A percentile compares a stretch with the other conserved stretches of the same genome.
Conservation (phyloP, 2,797 vertebrate genomes). For the Sebastes kiyomatsui region DNA sequence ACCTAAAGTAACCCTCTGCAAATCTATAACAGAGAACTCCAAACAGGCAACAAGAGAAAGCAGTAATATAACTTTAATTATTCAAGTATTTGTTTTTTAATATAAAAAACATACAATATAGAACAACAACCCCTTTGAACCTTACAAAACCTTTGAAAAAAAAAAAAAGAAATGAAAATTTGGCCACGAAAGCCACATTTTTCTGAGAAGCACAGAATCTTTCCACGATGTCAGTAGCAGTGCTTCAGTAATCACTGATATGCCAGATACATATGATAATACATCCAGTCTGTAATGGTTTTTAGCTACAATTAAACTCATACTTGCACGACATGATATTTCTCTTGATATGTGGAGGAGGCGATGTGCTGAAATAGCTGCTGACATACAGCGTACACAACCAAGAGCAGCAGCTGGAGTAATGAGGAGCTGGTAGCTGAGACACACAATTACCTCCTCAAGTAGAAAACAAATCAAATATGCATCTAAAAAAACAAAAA, state of each 20-base stretch:
- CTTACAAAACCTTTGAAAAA: constrained; percentile 62
- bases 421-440: constrained; percentile 59
- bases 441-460: constrained; percentile 55
- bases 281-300: constrained; percentile 62
- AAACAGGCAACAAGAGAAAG: constrained; percentile 53
- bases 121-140: constrained; percentile 72
- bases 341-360: constrained; percentile 53
- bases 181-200: constrained; percentile 58
- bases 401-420: constrained; percentile 65
- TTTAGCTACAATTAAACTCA: constrained; percentile 61
- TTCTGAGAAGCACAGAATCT: constrained; percentile 62
- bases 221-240: constrained; percentile 58
- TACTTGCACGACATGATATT: constrained; percentile 59
- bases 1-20: background rate
- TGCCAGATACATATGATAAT: constrained; percentile 51
- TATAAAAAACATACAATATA: constrained; percentile 83
- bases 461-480: constrained; percentile 49
- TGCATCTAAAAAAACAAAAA: constrained; percentile 42
- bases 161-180: constrained; percentile 44
- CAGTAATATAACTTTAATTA: constrained; percentile 70
- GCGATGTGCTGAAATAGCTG: constrained; percentile 64
- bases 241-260: constrained; percentile 54
- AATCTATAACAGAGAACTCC: background rate
- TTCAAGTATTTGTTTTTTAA: constrained; percentile 80
- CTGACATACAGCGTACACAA: constrained; percentile 62